Evolutionary conservation across 2,888 invertebrate species (phyloP).

Genomic region (Agrotis exclamationis): DNA sequence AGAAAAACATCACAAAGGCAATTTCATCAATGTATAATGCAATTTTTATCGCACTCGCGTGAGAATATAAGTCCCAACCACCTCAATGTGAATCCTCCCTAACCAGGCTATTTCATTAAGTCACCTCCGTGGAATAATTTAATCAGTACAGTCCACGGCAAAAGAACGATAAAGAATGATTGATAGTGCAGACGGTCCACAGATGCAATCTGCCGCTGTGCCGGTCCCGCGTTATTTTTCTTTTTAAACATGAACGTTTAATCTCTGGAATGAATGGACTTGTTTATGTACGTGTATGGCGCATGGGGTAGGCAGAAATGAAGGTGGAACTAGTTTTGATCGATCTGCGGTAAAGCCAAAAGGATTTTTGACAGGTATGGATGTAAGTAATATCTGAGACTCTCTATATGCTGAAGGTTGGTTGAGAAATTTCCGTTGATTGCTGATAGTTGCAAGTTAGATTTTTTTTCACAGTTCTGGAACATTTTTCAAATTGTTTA

Average conservation of each 20-base stretch:
- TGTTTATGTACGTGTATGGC: constrained; percentile 65
- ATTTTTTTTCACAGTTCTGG: not conserved
- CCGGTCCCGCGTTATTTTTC: constrained; percentile 64
- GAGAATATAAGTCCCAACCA: not conserved
- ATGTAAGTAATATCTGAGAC: constrained; percentile 44
- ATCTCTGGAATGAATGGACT: constrained; percentile 68
- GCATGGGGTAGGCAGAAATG: constrained; percentile 51
- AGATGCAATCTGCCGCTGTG: constrained; percentile 77
- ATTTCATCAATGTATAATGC: no score
- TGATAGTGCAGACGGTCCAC: constrained; percentile 82
- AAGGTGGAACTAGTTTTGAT: constrained; percentile 61
- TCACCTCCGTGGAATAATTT: constrained; percentile 87
- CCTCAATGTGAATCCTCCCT: constrained; percentile 69
- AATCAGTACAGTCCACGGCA: constrained; percentile 87
- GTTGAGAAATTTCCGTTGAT: constrained; percentile 26
- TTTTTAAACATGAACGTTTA: constrained; percentile 69
- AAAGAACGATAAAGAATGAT: constrained; percentile 89
- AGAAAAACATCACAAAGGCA: no score
- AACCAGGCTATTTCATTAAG: constrained; percentile 85
- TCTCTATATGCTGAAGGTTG: constrained; percentile 12
- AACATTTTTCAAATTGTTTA: no score
- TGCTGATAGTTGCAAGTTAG: constrained; percentile 5
- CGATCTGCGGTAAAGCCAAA: constrained; percentile 57
- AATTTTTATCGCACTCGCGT: no score
- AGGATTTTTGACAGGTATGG: constrained; percentile 53